Base-by-base conservation (phyloP, 2,888 invertebrate genomes). In the Cantharis rufa region DNA sequence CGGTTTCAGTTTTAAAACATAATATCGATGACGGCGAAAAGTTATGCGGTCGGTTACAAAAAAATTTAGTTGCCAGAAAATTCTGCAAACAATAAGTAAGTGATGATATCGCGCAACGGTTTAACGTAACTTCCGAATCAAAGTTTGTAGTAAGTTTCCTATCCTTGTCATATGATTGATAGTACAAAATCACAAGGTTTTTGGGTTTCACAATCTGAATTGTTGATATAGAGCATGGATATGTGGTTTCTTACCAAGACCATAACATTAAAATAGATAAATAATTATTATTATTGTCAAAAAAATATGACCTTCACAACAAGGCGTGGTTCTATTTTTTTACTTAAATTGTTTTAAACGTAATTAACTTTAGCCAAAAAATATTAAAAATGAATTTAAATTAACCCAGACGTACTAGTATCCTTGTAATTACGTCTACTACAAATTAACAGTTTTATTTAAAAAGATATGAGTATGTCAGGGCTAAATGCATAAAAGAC, bases 401-500 rank as follows among this genome's bases (percentile, higher is more conserved):
- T 48, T 48, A n/a, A 48, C 48, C 48, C 48, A 48, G 48, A 48
- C 48, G n/a, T 48, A 48, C n/a, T 48, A 5, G 48, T 48, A 48
- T 48, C 48, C 48, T 48, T 48, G 48, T 48, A 48, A 48, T 48
- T 48, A n/a, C 48, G 48, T 48, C 48, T 48, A 48, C 48, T 13
- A 48, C 7, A 48, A 48, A 48, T 48, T 48, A 48, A 48, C 48
- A 48, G 64, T 66, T 66, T 66, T 66, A 66, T 66, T 66, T 66
- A 10, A 66, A 66, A 66, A 18, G 18, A 18, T 66, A 66, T 7
- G 64, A 66, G 64, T 66, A 66, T 66, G 64, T 66, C 64, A 66
- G 64, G 64, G 64, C 21, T 66, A 66, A 66, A 66, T 24, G n/a
- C n/a, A 66, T 48, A 48, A 48, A 66, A 66, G 64, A 66, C 64